Base-by-base conservation (phyloP, 2,113 vertebrate genomes). In the Salminus brasiliensis region DNA sequence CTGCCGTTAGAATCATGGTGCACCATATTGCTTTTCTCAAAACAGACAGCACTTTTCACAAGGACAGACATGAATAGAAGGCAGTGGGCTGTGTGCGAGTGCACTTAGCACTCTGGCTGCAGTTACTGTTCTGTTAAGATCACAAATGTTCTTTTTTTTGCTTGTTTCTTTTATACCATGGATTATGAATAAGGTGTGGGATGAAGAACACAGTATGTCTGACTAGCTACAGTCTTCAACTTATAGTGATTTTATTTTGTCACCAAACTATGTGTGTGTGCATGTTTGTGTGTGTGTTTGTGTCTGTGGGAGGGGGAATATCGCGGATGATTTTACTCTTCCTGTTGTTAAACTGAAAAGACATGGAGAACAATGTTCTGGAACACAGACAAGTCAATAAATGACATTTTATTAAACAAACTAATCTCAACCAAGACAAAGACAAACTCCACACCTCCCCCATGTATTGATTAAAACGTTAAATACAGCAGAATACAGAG, bases 391-490 rank as follows among this genome's bases (percentile, higher is more conserved):
- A 52, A 36, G 49, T 77, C 75, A 43, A 77, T 68, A n/a, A n/a
- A 77, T 69, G 3, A 69, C 59, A 63, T 52, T 32, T 63, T 49
- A 27, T 79, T 13, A 59, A 63, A 72, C 60, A 63, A 52, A 72
- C 49, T 52, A 45, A 32, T 63, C n/a, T 41, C 52, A 55, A 30
- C 36, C 55, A 72, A 72, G 27, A 62, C n/a, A 79, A 79, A 23
- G 4, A 25, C 23, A 52, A 52, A 55, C 23, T 55, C 7, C n/a
- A 23, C 52, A 23, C 71, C 55, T 62, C 32, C 32, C 10, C 36
- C 43, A 36, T 27, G 41, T 79, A 79, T 79, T 79, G 68, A 79
- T 79, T 72, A 27, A 62, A 79, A 53, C 23, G 29, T 79, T 63
- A 52, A 57, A 52, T 63, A 36, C 63, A 27, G 49, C 49, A 25